Percentiles rank a stretch among this genome's conserved stretches.
phyloP scores from a whole-genome alignment of 2,888 invertebrate genomes.

The Andrena camellia region DNA sequence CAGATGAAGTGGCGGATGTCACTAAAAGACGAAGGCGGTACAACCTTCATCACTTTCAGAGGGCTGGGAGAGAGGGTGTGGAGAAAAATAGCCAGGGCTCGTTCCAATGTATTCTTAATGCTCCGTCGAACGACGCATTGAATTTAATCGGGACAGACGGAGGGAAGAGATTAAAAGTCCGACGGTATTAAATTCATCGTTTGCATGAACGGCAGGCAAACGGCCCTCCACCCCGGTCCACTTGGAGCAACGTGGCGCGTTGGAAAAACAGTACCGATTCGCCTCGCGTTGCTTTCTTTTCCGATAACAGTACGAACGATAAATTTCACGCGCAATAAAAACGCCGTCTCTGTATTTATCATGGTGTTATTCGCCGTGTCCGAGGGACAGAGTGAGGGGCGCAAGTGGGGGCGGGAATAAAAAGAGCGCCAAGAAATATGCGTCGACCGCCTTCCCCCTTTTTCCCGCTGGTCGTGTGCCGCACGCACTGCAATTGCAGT shows the following conservation, averaged over 20 bases:
- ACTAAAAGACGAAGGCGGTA: not conserved
- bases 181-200: slow-evolving; percentile 28
- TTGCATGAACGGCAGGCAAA: slow-evolving; percentile 13
- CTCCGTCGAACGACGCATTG: not conserved
- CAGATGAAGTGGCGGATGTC: slow-evolving; percentile 32
- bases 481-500: slow-evolving; percentile 38
- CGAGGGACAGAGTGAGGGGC: not conserved
- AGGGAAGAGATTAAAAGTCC: slow-evolving; percentile 6
- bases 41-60: slow-evolving; percentile 20
- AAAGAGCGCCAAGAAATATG: slow-evolving; percentile 33
- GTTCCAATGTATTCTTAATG: slow-evolving; percentile 9
- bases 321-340: slow-evolving; percentile 49
- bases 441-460: not conserved
- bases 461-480: not conserved
- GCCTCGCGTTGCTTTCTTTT: slow-evolving; percentile 18
- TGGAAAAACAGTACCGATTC: slow-evolving; percentile 21
- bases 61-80: not conserved
- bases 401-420: not conserved
- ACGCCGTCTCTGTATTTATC: slow-evolving; percentile 52
- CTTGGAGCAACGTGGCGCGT: slow-evolving; percentile 8
- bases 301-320: slow-evolving; percentile 41
- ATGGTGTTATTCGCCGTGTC: slow-evolving; percentile 35
- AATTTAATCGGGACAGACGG: slow-evolving; percentile 8
- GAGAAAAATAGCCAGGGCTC: slow-evolving; percentile 24
- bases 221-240: not conserved